Evolutionary conservation across 2,888 invertebrate genomes (phyloP), one percentile per base, ranked within the genome.

Genomic region (Limnephilus auricula): DNA sequence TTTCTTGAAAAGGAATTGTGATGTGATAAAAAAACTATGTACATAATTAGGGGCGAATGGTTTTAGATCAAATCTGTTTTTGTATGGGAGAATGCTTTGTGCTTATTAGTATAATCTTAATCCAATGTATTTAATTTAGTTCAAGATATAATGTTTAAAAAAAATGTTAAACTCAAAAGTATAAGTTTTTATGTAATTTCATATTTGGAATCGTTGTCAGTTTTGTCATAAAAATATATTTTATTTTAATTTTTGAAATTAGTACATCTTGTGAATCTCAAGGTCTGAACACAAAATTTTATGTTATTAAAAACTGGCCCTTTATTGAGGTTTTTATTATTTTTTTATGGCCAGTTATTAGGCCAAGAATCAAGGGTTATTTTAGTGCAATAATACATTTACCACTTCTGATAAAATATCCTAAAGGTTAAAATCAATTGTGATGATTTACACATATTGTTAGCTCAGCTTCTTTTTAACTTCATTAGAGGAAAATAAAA

Each of bases 1-100:
- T 85, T 40, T 85, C 85, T 85, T 85, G 34, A n/a, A 85, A 40
- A 85, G 85, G 30, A 34, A 85, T 85, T 85, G 85, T 85, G 85
- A 45, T 85, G 40, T 85, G 85, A 65, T 65, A 65, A 65, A 65
- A 50, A 65, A 65, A 65, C 65, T 65, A n/a, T 65, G 65, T 65
- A 65, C 65, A 65, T 65, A 65, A 65, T 65, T 65, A n/a, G 65
- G 65, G 65, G 6, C 6, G 65, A 65, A 65, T 65, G 65, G 65
- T 65, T 65, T 9, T 65, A 25, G 65, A 65, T 65, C 6, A 65
- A 65, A 65, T 65, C 65, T 65, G 25, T 65, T 25, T 18, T 5
- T 25, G 65, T 65, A 25, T 65, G 65, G n/a, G n/a, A 65, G 65
- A 65, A 65, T 25, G 6, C 2, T 65, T 25, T n/a, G 65, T 25